Evolutionary conservation across 2,888 invertebrate genomes (phyloP), one percentile per base, ranked within the genome.

Genomic region (Trisateles emortualis): DNA sequence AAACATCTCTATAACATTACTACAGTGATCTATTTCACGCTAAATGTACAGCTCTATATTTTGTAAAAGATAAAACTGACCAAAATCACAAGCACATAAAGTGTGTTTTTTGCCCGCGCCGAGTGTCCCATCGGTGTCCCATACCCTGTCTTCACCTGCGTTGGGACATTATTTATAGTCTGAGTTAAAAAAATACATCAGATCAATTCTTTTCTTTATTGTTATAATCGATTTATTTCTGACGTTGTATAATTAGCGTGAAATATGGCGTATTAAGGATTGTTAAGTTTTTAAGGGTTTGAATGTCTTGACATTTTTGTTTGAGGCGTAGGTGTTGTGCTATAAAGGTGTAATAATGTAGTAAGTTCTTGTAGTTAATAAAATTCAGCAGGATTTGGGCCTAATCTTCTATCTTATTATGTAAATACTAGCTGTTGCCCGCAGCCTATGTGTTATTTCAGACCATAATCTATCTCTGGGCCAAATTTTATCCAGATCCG

Each of bases 11-110:
- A 57, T 53, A 75, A 3, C 52, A n/a, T 53, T 83, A 70, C 55
- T 16, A 49, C 57, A 61, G 63, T 66, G 68, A 79, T 82, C 89
- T 87, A 89, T 90, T 90, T 90, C 90, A 91, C 90, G 90, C 84
- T 85, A 81, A 76, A 55, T 78, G 78, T 72, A 80, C 80, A 86
- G 76, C 67, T 75, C 78, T 83, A 84, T 86, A 89, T 87, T 89
- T 87, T 90, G 89, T 90, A 79, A 83, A 81, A 88, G 90, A 90
- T 90, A 89, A 86, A 82, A 79, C 72, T 88, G 86, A 88, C 92
- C 91, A 84, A 82, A 84, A 86, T 90, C 90, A 90, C 88, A 88
- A 83, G 85, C 84, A 84, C 83, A 85, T 87, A 87, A 88, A 88
- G 77, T 83, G 78, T 62, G 64, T 84, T 89, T 90, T 91, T 90